Evolutionary conservation across 2,888 invertebrate genomes (phyloP).

Genomic region (Junonia oenone): DNA sequence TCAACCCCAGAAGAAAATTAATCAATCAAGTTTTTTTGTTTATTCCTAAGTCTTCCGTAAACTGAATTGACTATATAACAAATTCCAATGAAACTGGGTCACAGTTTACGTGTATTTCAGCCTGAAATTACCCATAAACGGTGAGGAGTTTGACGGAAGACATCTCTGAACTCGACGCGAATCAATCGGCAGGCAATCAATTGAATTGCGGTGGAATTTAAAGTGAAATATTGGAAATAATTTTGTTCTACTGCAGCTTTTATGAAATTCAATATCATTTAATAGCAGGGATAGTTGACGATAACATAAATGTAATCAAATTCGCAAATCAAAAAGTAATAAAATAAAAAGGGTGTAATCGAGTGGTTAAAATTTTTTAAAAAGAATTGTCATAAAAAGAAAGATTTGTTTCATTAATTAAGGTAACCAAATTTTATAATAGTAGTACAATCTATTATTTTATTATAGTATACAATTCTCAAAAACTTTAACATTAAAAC

Average conservation of each 20-base stretch:
- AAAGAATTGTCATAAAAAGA: no score
- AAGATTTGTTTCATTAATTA: no score
- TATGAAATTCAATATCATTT: no score
- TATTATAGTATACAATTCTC: no score
- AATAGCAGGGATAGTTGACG: no score
- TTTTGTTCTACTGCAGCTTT: background rate
- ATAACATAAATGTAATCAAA: no score
- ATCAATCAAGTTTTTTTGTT: background rate
- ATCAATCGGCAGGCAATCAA: background rate
- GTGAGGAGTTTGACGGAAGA: constrained; percentile 12
- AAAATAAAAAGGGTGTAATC: no score
- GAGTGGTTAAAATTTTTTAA: no score
- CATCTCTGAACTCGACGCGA: constrained; percentile 6
- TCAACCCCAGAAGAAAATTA: background rate
- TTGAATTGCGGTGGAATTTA: background rate
- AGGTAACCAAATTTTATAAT: no score
- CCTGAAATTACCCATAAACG: constrained; percentile 19
- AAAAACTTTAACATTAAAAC: no score
- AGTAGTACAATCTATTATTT: no score
- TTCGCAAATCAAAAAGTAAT: no score
- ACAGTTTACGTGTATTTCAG: constrained; percentile 17
- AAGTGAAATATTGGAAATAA: background rate
- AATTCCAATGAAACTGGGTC: constrained; percentile 13
- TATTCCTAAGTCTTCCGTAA: constrained; percentile 6
- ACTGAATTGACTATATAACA: constrained; percentile 1